Percentiles rank a stretch among this genome's conserved stretches.
Evolutionary conservation across 1,140 invertebrate species (phyloP).

Genomic region (Anastatus disparis): DNA sequence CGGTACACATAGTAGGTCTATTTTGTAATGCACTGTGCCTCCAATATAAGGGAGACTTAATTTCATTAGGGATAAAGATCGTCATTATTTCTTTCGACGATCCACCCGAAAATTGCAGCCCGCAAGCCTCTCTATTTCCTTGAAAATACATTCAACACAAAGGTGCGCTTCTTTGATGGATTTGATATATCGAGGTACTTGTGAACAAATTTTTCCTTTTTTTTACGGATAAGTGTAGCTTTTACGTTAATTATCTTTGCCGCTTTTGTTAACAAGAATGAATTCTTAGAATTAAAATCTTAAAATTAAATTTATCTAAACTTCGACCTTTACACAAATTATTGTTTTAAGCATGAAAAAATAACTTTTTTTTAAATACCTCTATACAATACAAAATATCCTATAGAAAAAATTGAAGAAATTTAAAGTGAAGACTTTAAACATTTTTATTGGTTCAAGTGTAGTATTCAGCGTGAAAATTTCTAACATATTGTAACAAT

Average conservation of each 20-base stretch:
- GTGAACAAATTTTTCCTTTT: no score
- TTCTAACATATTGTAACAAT: no score
- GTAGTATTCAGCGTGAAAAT: no score
- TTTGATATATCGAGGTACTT: conserved; percentile 20
- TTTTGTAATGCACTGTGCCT: not conserved
- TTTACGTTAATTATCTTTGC: conserved; percentile 7
- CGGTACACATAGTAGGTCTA: conserved; percentile 39
- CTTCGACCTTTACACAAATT: not conserved
- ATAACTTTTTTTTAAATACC: no score
- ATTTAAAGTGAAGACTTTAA: no score
- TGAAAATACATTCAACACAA: conserved; percentile 2
- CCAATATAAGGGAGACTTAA: conserved; percentile 55
- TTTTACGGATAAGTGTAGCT: not conserved
- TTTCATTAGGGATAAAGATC: conserved; percentile 65
- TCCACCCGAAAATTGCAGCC: conserved; percentile 41
- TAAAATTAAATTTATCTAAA: not conserved
- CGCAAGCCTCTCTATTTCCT: conserved; percentile 1
- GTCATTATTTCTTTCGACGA: conserved; percentile 58
- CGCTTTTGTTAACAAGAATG: not conserved
- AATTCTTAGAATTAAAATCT: conserved; percentile 17
- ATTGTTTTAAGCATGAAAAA: no score
- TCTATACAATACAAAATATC: no score
- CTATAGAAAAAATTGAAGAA: no score
- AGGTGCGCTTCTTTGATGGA: not conserved
- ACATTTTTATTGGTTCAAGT: no score